Evolutionary conservation across 1,140 invertebrate genomes (phyloP).

Genomic region (Calliopsis andreniformis): DNA sequence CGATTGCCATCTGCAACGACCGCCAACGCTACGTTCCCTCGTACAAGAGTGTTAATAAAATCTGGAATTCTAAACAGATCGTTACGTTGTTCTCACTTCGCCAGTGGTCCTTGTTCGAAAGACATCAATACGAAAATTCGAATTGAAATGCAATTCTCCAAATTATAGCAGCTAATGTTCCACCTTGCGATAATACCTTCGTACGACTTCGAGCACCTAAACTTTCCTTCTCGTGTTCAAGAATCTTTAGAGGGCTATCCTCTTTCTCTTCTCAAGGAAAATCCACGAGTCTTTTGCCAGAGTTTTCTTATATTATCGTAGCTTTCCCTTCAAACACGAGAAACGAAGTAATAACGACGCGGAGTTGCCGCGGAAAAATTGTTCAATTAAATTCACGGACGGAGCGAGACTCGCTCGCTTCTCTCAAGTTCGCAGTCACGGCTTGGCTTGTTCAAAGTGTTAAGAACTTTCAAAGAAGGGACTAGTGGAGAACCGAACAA

Average conservation of each 20-base stretch:
- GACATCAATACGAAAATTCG: no score
- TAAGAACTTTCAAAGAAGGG: constrained; percentile 47
- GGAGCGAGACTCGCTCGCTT: constrained; percentile 19
- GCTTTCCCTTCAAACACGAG: not conserved
- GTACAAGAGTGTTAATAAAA: constrained; percentile 49
- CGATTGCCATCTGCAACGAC: constrained; percentile 26
- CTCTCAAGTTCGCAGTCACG: not conserved
- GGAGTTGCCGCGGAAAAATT: constrained; percentile 40
- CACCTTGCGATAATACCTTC: not conserved
- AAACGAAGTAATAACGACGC: constrained; percentile 52
- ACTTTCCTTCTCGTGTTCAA: not conserved
- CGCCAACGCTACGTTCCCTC: not conserved
- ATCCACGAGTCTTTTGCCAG: not conserved
- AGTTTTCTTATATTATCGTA: not conserved
- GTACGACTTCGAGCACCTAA: not conserved
- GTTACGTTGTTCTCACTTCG: not conserved
- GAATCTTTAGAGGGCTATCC: not conserved
- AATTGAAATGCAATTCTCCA: no score
- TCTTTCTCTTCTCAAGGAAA: not conserved
- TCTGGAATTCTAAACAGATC: constrained; percentile 38
- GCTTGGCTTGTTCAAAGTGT: constrained; percentile 42
- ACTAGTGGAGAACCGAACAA: constrained; percentile 1
- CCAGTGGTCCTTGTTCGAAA: not conserved
- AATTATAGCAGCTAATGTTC: not conserved
- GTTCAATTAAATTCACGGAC: constrained; percentile 56